A percentile compares a stretch with the other conserved stretches of the same genome.
Conservation (phyloP, 2,113 vertebrate genomes). For the Nothocercus nigrocapillus region DNA sequence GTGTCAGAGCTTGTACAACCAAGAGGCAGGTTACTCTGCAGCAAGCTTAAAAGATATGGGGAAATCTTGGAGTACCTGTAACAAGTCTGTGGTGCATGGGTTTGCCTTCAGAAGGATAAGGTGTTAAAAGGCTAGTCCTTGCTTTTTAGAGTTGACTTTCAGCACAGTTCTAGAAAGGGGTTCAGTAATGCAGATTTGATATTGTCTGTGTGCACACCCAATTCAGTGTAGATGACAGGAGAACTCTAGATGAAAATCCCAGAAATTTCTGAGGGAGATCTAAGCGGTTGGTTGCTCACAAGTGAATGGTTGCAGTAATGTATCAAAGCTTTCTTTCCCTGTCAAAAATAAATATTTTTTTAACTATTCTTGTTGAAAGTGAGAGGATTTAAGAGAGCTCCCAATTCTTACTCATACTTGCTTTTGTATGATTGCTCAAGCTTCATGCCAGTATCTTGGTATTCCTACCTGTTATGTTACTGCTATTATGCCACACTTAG, state of each 20-base stretch:
- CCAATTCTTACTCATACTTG: neutral
- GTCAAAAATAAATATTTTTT: neutral
- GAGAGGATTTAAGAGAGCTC: neutral
- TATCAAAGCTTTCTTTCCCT: neutral
- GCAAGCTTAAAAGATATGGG: neutral
- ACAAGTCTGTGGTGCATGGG: neutral
- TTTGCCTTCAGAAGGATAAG: neutral
- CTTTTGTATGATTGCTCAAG: neutral
- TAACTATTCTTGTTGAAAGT: neutral
- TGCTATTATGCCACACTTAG: neutral
- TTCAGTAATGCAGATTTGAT: neutral
- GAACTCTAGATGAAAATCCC: neutral
- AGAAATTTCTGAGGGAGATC: neutral
- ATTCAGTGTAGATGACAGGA: neutral
- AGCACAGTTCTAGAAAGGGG: neutral
- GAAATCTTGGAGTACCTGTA: constrained; percentile 4
- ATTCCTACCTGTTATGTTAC: neutral
- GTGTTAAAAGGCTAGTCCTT: neutral
- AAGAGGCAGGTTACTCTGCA: neutral
- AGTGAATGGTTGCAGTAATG: neutral
- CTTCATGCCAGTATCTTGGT: neutral
- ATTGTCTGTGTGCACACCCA: neutral
- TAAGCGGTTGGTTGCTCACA: neutral
- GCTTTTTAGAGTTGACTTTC: neutral
- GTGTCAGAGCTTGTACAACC: constrained; percentile 27